These are phyloP conservation scores for Xiphophorus couchianus DNA, from an alignment of 2,113 vertebrate species.

Conservation along the genomic window DNA sequence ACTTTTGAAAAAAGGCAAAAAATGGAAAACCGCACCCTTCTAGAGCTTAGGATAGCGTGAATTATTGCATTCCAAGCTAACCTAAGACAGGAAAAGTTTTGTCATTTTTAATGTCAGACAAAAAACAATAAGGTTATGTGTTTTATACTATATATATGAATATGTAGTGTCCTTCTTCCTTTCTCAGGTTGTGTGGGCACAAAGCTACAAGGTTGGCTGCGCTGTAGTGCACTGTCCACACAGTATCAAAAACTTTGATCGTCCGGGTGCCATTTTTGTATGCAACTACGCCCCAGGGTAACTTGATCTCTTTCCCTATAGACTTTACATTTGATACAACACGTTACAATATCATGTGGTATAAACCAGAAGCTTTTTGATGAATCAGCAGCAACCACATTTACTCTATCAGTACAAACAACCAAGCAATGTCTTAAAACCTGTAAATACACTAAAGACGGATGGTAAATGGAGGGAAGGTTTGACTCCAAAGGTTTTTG, in stretches of 20 bases:
- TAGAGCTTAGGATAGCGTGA: no score
- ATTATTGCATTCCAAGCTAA: not conserved
- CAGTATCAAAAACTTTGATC: fast-evolving
- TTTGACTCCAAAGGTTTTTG: not conserved
- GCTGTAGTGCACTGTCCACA: constrained; percentile 60
- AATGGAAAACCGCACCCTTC: no score
- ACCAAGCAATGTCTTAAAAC: no score
- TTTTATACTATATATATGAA: not conserved
- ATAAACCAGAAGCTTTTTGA: not conserved
- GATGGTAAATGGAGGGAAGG: not conserved
- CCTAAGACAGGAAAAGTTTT: not conserved
- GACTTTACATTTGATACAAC: not conserved
- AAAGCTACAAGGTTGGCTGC: constrained; percentile 74
- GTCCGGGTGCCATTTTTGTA: constrained; percentile 53
- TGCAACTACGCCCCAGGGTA: constrained; percentile 75
- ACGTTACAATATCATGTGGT: no score
- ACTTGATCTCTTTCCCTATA: constrained; percentile 27
- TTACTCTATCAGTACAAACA: not conserved
- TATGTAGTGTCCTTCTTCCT: not conserved
- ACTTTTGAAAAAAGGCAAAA: no score
- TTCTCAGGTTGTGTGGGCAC: constrained; percentile 74
- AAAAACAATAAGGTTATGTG: not conserved
- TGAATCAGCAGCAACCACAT: not conserved
- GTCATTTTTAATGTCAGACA: not conserved
- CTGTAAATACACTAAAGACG: not conserved